Conservation (phyloP, 2,888 invertebrate species). For the Strigamia transsilvanica region DNA sequence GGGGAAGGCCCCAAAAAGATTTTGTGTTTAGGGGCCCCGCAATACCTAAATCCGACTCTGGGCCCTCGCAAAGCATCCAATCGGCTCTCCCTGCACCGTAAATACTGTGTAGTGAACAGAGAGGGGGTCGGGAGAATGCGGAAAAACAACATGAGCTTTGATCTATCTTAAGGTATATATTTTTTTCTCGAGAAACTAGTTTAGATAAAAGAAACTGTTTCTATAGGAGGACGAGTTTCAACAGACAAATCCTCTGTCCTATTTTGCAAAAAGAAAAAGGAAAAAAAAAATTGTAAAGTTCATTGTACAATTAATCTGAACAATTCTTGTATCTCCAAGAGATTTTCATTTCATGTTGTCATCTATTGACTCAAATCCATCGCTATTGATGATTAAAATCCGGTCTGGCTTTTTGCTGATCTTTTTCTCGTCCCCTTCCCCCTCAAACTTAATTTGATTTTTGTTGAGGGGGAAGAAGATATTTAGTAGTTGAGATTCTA, state of each 20-base stretch:
- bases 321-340: conserved; percentile 47
- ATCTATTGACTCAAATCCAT: conserved; percentile 36
- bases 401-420: conserved; percentile 28
- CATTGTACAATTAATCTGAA: conserved; percentile 45
- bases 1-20: too few relatives aligned
- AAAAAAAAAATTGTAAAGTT: conserved; percentile 33
- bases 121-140: background rate
- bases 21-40: too few relatives aligned
- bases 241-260: conserved; percentile 23
- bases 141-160: conserved; percentile 25
- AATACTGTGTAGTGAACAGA: too few relatives aligned
- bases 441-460: conserved; percentile 24
- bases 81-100: too few relatives aligned
- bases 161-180: background rate
- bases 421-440: background rate
- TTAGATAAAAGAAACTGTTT: conserved; percentile 42
- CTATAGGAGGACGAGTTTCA: conserved; percentile 36
- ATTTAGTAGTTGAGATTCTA: conserved; percentile 37
- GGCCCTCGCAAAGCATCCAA: too few relatives aligned
- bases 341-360: conserved; percentile 20
- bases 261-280: background rate
- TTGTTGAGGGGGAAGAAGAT: background rate
- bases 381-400: conserved; percentile 28
- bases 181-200: conserved; percentile 1
- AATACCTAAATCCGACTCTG: too few relatives aligned